phyloP scores from a whole-genome alignment of 2,113 vertebrate species.

The Cheilinus undulatus region DNA sequence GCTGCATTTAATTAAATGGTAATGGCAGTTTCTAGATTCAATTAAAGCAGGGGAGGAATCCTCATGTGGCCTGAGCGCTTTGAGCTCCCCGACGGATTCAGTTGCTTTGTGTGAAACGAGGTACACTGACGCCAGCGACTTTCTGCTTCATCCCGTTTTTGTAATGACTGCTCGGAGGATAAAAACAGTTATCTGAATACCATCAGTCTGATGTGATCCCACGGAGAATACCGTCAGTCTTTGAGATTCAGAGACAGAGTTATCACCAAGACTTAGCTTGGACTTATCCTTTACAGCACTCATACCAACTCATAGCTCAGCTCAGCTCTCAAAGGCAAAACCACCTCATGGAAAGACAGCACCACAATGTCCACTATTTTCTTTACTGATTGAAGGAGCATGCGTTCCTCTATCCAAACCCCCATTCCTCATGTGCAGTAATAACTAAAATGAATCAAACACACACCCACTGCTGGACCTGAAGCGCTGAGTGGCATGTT shows the following conservation, averaged over 20 bases:
- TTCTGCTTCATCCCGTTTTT: conserved; percentile 20
- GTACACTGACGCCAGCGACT: conserved; percentile 39
- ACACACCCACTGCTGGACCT: conserved; percentile 9
- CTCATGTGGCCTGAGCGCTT: neutral
- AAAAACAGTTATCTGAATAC: conserved; percentile 52
- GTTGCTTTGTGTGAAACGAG: conserved; percentile 41
- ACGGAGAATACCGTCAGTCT: neutral
- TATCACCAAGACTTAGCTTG: conserved; percentile 41
- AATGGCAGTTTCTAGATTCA: conserved; percentile 47
- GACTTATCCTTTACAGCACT: conserved; percentile 42
- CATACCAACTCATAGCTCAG: conserved; percentile 45
- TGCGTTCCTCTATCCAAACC: conserved; percentile 30
- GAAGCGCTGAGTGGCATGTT: conserved; percentile 25
- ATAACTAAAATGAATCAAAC: conserved; percentile 37
- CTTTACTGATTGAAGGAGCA: conserved; percentile 54
- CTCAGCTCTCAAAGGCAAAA: conserved; percentile 32
- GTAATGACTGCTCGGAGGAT: conserved; percentile 37
- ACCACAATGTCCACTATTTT: conserved; percentile 47
- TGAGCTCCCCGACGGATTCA: conserved; percentile 29
- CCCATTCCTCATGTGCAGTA: conserved; percentile 40
- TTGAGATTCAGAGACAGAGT: conserved; percentile 28
- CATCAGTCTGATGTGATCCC: conserved; percentile 32
- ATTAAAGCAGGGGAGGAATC: conserved; percentile 50
- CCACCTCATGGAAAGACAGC: conserved; percentile 40
- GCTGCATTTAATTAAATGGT: conserved; percentile 52